Evolutionary conservation across 2,797 vertebrate species (phyloP).

Genomic region (Myoxocephalus aenaeus): DNA sequence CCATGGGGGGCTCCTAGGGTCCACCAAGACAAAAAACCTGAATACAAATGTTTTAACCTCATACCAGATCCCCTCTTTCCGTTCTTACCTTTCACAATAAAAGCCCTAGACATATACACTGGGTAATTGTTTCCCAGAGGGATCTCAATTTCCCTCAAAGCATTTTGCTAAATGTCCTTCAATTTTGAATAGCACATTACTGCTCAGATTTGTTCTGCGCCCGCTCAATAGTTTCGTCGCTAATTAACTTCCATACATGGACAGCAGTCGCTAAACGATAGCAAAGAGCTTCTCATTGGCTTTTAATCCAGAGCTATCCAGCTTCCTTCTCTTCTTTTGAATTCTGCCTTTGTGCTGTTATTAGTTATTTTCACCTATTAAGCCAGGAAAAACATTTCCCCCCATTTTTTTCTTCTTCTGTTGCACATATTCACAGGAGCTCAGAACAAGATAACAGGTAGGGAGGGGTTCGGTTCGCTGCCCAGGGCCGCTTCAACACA

Average conservation of each 20-base stretch:
- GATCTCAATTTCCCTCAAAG: too few relatives aligned
- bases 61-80: too few relatives aligned
- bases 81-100: too few relatives aligned
- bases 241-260: slow-evolving; percentile 20
- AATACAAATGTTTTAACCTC: too few relatives aligned
- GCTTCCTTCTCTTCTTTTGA: background rate
- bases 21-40: too few relatives aligned
- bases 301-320: slow-evolving; percentile 1
- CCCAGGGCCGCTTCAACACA: slow-evolving; percentile 63
- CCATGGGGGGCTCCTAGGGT: too few relatives aligned
- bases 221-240: slow-evolving; percentile 5
- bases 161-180: background rate
- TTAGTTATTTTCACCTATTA: slow-evolving; percentile 14
- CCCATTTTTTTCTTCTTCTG: background rate
- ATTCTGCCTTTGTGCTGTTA: background rate
- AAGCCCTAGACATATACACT: too few relatives aligned
- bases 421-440: slow-evolving; percentile 37
- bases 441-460: slow-evolving; percentile 60
- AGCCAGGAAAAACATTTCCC: slow-evolving; percentile 4
- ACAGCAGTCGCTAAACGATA: background rate
- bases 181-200: background rate
- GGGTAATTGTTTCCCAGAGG: too few relatives aligned
- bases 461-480: slow-evolving; percentile 47
- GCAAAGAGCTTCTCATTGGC: background rate
- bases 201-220: background rate